Base-by-base conservation (phyloP, 2,888 invertebrate genomes). In the Nematopogon swammerdamellus region DNA sequence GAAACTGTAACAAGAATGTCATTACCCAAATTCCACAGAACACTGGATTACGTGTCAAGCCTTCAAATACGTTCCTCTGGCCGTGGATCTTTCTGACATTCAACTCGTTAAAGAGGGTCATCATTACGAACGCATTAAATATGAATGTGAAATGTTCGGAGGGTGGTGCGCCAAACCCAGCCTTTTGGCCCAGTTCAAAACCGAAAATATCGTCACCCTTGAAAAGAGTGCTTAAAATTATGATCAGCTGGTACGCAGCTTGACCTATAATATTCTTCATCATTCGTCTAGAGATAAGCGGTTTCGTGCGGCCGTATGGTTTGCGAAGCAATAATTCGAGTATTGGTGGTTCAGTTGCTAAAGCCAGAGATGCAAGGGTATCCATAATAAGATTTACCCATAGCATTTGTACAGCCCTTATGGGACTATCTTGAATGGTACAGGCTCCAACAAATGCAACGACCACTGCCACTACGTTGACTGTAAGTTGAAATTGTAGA, bases 71-170 rank as follows among this genome's bases (percentile, higher is more conserved):
- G 72, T 93, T 92, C 58, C 92, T 82, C 75, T 94, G 91, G 55
- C 92, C 92, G 70, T 93, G 92, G 65, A 93, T 93, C 80, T 93
- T 93, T 59, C 93, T 83, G 52, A 92, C 91, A 72, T 94, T 93
- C 66, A 93, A 88, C 82, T 94, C 93, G 81, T 94, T 93, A 82
- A 92, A 92, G 57, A 93, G 80, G 43, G 93, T 93, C 92, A 93
- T 94, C 89, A 62, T 59, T 49, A 87, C 85, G 64, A 86, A 87
- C 11, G 83, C 70, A 64, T 87, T 86, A 72, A 86, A 86, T 58
- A 85, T 83, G 58, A 85, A 80, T 49, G 86, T 86, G 62, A 85
- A 84, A 66, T 87, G 86, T 56, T 76, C 70, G 10, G 58, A 55
- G 4, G 58, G 57, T 1, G 55, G 45, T 19, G 85, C 75, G 58